Evolutionary conservation across 2,888 invertebrate genomes (phyloP).

Genomic region (Sipha maydis): DNA sequence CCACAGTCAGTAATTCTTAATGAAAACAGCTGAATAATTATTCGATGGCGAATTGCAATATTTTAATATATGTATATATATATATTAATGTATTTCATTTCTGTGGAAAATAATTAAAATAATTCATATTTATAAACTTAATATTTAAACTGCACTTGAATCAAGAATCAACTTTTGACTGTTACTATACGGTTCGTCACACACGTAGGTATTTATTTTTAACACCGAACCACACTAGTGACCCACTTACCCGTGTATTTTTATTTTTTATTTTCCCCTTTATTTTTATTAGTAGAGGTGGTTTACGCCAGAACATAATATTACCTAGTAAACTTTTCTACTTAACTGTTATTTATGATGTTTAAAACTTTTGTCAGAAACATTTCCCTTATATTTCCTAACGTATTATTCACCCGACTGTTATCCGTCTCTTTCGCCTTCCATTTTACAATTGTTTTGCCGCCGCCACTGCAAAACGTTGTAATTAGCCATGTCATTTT

Average conservation of each 20-base stretch:
- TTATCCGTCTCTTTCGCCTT: background rate
- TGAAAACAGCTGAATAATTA: too few relatives aligned
- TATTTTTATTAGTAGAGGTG: constrained; percentile 25
- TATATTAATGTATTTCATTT: too few relatives aligned
- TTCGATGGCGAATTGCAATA: too few relatives aligned
- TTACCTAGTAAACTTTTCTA: constrained; percentile 54
- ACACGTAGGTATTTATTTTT: background rate
- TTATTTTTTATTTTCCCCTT: background rate
- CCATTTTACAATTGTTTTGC: constrained; percentile 41
- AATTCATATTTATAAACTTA: background rate
- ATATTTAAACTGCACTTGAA: background rate
- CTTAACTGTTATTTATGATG: constrained; percentile 55
- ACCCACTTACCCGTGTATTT: background rate
- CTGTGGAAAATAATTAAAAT: too few relatives aligned
- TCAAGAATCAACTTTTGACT: constrained; percentile 20
- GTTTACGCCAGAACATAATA: constrained; percentile 35
- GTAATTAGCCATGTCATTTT: constrained; percentile 43
- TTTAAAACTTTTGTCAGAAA: constrained; percentile 46
- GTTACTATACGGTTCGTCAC: background rate
- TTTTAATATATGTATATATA: too few relatives aligned
- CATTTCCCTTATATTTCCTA: constrained; percentile 32
- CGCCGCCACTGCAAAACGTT: constrained; percentile 47
- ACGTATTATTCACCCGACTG: constrained; percentile 43
- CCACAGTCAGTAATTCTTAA: too few relatives aligned
- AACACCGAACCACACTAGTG: background rate